A percentile compares a stretch with the other conserved stretches of the same genome.
Evolutionary conservation across 2,797 vertebrate species (phyloP).

Genomic region (Rhodeus uyekii): DNA sequence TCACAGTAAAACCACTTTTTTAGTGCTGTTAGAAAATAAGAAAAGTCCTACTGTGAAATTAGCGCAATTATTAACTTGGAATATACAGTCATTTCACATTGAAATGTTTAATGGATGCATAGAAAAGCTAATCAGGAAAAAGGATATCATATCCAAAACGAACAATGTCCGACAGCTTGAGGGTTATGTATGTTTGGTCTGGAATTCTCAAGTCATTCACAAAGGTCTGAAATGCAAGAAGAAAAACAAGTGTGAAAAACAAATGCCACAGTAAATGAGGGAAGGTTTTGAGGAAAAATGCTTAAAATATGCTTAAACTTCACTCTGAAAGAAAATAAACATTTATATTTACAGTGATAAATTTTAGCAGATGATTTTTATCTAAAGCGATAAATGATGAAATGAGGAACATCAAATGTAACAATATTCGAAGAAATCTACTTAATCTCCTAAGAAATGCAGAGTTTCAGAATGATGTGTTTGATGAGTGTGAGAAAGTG

Average conservation of each 20-base stretch:
- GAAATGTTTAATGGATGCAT: background rate
- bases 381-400: background rate
- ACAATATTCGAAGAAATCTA: background rate
- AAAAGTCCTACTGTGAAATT: too few species aligned
- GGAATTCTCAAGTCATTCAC: slow-evolving; percentile 96
- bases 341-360: background rate
- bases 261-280: background rate
- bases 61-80: too few species aligned
- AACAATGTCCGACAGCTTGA: slow-evolving; percentile 89
- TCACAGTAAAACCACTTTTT: too few species aligned
- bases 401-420: background rate
- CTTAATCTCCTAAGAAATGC: background rate
- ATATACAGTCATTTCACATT: too few species aligned
- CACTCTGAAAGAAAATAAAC: background rate
- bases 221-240: slow-evolving; percentile 80
- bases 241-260: background rate
- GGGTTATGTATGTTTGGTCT: slow-evolving; percentile 95
- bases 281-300: background rate
- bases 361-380: background rate
- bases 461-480: background rate
- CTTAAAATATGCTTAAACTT: background rate
- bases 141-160: slow-evolving; percentile 99
- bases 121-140: slow-evolving; percentile 34
- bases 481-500: background rate
- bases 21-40: too few species aligned